These are phyloP conservation scores for Eubucco bourcierii DNA, from an alignment of 2,113 vertebrate species.

Conservation along the genomic window DNA sequence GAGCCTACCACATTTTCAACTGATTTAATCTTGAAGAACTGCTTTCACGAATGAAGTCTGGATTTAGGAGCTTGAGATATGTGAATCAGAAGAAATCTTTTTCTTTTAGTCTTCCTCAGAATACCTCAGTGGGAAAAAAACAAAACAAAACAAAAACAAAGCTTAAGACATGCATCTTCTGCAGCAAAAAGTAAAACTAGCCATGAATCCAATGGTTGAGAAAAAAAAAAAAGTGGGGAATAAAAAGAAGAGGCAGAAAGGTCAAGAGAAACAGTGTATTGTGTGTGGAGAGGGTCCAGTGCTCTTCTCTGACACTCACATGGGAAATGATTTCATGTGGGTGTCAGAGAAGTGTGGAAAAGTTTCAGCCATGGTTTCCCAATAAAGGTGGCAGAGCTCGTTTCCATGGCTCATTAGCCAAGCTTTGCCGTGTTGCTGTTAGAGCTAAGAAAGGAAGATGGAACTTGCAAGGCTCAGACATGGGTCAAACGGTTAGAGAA, in stretches of 20 bases:
- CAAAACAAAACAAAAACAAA: no score
- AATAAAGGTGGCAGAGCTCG: not conserved
- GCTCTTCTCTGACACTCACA: not conserved
- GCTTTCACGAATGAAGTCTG: not conserved
- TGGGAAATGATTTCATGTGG: not conserved
- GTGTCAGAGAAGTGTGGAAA: not conserved
- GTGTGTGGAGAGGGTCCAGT: not conserved
- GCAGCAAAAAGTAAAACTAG: not conserved
- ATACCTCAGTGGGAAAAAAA: not conserved
- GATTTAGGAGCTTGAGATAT: not conserved
- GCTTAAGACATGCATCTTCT: not conserved
- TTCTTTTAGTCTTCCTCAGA: not conserved
- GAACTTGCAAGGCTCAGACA: not conserved
- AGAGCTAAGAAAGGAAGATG: not conserved
- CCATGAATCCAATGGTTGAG: not conserved
- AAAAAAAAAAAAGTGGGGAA: not conserved
- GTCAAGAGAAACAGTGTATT: not conserved
- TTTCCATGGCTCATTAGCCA: not conserved
- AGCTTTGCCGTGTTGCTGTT: fast-evolving
- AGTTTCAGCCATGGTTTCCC: not conserved
- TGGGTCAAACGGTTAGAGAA: constrained; percentile 18
- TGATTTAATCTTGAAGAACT: not conserved
- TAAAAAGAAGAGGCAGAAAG: not conserved
- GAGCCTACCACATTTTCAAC: not conserved
- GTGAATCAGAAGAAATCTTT: not conserved